A percentile compares a stretch with the other conserved stretches of the same genome.
phyloP scores from a whole-genome alignment of 2,888 invertebrate species.

The Eucriotettix oculatus region DNA sequence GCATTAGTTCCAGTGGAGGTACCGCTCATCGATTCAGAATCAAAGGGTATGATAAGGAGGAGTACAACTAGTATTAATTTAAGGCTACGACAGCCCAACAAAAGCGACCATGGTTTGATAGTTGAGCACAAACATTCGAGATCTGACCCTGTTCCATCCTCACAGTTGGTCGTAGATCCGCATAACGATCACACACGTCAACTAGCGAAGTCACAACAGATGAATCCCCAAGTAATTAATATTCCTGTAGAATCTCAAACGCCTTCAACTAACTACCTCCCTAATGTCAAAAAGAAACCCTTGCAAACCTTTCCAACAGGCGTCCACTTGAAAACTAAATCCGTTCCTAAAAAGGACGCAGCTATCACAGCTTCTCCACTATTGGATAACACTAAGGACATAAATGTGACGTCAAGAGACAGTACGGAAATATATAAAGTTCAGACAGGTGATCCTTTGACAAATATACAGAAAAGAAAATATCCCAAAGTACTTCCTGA shows the following conservation, averaged over 20 bases:
- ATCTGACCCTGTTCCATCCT: constrained; percentile 40
- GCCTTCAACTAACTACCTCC: background rate
- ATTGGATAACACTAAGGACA: constrained; percentile 26
- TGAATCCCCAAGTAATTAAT: constrained; percentile 1
- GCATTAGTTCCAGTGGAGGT: background rate
- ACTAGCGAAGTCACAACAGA: background rate
- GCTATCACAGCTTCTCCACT: constrained; percentile 18
- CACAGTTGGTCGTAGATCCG: background rate
- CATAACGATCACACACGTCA: background rate
- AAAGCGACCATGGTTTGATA: constrained; percentile 6
- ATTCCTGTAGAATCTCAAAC: background rate
- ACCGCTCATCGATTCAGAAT: background rate
- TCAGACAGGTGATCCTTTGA: constrained; percentile 51
- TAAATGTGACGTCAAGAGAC: constrained; percentile 61
- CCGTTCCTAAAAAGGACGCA: constrained; percentile 10
- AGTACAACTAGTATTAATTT: constrained; percentile 10
- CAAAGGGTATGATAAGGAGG: constrained; percentile 1
- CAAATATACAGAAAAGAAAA: constrained; percentile 57
- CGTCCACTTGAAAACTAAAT: background rate
- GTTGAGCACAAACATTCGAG: constrained; percentile 47
- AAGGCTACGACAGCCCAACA: constrained; percentile 23
- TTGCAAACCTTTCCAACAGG: constrained; percentile 6
- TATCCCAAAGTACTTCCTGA: constrained; percentile 79
- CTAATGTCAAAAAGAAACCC: background rate
- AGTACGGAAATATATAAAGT: constrained; percentile 31